Evolutionary conservation across 2,113 vertebrate genomes (phyloP).

Genomic region (Numenius arquata): DNA sequence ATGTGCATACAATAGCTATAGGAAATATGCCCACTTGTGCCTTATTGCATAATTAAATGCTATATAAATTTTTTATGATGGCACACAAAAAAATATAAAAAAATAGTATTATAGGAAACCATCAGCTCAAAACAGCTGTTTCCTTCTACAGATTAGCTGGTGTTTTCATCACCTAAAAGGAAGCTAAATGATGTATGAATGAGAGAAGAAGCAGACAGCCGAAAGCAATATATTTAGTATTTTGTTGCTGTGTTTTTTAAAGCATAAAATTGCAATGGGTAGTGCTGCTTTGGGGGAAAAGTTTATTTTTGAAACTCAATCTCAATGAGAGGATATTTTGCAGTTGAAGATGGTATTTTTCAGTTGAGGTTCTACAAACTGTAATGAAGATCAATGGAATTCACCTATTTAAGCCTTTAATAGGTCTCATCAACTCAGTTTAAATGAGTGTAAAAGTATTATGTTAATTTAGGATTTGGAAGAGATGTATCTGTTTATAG

Average conservation of each 20-base stretch:
- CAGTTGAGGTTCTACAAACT: not conserved
- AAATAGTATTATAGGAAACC: not conserved
- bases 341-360: not conserved
- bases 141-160: not conserved
- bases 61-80: not conserved
- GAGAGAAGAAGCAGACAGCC: not conserved
- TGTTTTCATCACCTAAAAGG: slow-evolving; percentile 13
- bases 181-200: not conserved
- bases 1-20: not conserved
- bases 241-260: not conserved
- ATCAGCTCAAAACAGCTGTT: not conserved
- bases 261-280: not conserved
- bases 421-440: not conserved
- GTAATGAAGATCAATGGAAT: not conserved
- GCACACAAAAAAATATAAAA: not conserved
- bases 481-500: not conserved
- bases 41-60: slow-evolving; percentile 43
- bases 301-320: not conserved
- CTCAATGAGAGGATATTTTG: not conserved
- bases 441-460: not conserved
- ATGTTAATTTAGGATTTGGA: not conserved
- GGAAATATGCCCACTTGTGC: not conserved
- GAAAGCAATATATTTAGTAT: not conserved
- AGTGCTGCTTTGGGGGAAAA: not conserved
- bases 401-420: not conserved